Evolutionary conservation across 1,140 invertebrate genomes (phyloP).

Genomic region (Wiebesia pumilae): DNA sequence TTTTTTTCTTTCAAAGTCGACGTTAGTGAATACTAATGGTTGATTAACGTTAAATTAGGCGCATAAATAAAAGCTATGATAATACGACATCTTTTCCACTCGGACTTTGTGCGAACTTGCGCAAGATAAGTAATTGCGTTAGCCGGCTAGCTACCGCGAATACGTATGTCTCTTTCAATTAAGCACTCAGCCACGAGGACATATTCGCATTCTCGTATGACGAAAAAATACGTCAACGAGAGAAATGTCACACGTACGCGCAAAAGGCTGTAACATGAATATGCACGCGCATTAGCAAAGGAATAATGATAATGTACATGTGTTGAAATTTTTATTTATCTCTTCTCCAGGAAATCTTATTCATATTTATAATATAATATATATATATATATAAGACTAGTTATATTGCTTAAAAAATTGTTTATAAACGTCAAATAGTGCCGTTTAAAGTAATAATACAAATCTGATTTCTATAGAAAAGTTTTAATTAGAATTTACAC

Average conservation of each 20-base stretch:
- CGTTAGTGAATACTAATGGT: background rate
- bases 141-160: background rate
- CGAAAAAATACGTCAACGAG: slow-evolving; percentile 43
- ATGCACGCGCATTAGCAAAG: slow-evolving; percentile 14
- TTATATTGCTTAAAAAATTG: background rate
- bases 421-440: background rate
- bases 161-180: slow-evolving; percentile 33
- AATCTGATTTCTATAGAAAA: background rate
- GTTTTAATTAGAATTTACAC: background rate
- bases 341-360: slow-evolving; percentile 14
- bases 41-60: slow-evolving; percentile 19
- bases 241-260: slow-evolving; percentile 31
- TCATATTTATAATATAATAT: slow-evolving; percentile 11
- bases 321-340: slow-evolving; percentile 36
- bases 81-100: slow-evolving; percentile 15
- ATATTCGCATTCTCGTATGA: slow-evolving; percentile 36
- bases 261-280: slow-evolving; percentile 30
- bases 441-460: background rate
- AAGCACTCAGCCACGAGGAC: slow-evolving; percentile 22
- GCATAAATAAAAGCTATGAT: background rate
- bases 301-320: slow-evolving; percentile 45
- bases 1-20: background rate
- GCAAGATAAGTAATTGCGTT: slow-evolving; percentile 27
- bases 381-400: background rate
- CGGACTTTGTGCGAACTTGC: background rate